These are phyloP conservation scores for Mantis religiosa DNA, from an alignment of 2,888 invertebrate genomes.

Conservation along the genomic window DNA sequence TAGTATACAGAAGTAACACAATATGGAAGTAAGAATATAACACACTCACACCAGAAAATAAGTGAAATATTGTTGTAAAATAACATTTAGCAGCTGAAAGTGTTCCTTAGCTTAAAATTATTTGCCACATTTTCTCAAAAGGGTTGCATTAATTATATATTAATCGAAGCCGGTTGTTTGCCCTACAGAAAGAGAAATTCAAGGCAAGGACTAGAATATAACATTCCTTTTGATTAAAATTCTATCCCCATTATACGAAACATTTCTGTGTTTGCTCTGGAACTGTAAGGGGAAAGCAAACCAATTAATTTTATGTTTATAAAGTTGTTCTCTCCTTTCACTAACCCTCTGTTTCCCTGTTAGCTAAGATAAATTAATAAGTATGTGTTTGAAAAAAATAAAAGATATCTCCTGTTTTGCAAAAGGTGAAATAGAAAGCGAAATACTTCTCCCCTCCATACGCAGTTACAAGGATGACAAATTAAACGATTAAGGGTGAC, in stretches of 20 bases:
- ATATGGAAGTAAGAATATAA: no score
- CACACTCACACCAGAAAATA: no score
- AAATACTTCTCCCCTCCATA: not conserved
- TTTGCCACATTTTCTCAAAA: not conserved
- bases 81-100: no score
- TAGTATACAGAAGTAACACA: no score
- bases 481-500: not conserved
- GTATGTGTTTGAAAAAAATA: not conserved
- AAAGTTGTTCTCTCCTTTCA: not conserved
- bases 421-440: not conserved
- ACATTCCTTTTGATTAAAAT: not conserved
- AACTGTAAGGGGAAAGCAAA: not conserved
- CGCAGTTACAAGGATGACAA: not conserved
- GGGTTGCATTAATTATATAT: not conserved
- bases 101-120: not conserved
- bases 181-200: not conserved
- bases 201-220: not conserved
- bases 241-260: not conserved
- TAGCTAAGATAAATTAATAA: not conserved
- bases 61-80: no score
- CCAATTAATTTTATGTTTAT: not conserved
- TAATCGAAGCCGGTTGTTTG: not conserved
- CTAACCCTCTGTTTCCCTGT: not conserved
- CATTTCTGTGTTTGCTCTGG: not conserved
- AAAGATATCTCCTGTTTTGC: not conserved